Base-by-base conservation (phyloP, 2,888 invertebrate species). In the Osedax fenrisi region DNA sequence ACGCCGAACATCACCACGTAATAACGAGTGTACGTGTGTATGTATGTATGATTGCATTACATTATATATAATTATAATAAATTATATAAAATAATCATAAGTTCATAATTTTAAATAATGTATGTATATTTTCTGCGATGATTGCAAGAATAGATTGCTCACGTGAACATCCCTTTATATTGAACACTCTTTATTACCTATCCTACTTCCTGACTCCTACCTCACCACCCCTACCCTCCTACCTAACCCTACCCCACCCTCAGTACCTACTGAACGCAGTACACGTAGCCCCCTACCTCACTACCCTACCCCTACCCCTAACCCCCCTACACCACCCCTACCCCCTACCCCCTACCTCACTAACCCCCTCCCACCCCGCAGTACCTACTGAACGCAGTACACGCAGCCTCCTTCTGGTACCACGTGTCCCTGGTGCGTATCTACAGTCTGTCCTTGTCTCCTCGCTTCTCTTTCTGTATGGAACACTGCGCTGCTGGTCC, bases 401-500 rank as follows among this genome's bases (percentile, higher is more conserved):
- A 75, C 59, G 22, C 70, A 10, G 73, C 74, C 10, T 24, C 70
- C 17, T 76, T 77, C 75, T 77, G 77, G 77, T 69, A 68, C n/a
- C 66, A 77, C 69, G 3, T 74, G 3, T 74, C 74, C 24, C 72
- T 78, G 23, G 71, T 76, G 27, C 26, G 61, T 2, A 59, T 77
- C 22, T 72, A 73, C 24, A 75, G 72, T n/a, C 70, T 77, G 3
- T 78, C 74, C 23, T 73, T 78, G 5, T 68, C 62, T 17, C 41
- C 41, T 23, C 77, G 69, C 5, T 59, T 77, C 74, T 73, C 73
- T 25, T 71, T 76, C 24, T 27, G 77, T 56, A 59, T 74, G 75
- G 78, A 78, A 66, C 67, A 70, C n/a, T 75, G 75, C 2, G 70
- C 76, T n/a, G 27, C 75, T 2, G 78, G 74, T 17, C 24, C 73